These are phyloP conservation scores for Trogon surrucura DNA, from an alignment of 2,113 vertebrate genomes.

Conservation along the genomic window DNA sequence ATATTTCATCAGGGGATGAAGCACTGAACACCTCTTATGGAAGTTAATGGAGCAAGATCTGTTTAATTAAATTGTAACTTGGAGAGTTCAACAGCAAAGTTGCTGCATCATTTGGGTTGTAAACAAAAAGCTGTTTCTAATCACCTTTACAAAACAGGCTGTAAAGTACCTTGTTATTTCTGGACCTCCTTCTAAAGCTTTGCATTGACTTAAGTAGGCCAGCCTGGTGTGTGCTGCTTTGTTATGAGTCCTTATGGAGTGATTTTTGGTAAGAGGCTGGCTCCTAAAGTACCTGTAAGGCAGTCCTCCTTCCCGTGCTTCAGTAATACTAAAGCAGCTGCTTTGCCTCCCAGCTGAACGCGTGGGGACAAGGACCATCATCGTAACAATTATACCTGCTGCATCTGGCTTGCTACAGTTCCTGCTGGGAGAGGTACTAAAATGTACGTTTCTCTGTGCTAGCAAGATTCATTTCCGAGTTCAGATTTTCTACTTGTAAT, in stretches of 20 bases:
- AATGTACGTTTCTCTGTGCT: neutral
- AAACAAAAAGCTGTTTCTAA: neutral
- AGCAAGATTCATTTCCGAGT: neutral
- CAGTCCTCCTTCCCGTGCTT: neutral
- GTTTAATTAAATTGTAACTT: neutral
- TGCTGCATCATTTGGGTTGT: neutral
- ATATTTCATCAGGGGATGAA: neutral
- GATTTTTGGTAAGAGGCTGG: neutral
- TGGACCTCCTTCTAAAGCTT: neutral
- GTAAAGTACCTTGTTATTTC: neutral
- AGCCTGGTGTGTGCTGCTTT: neutral
- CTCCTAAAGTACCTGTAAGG: neutral
- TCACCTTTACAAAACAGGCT: neutral
- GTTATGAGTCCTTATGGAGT: neutral
- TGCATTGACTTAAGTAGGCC: neutral
- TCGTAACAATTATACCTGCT: neutral
- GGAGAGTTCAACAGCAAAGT: neutral
- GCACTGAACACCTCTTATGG: neutral
- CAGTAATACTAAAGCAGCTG: neutral
- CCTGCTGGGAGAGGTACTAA: constrained; percentile 24
- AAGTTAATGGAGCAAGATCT: constrained; percentile 1
- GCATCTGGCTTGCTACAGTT: constrained; percentile 15
- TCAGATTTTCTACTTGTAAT: neutral
- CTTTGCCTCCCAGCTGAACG: constrained; percentile 1
- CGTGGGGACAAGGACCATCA: neutral